A percentile compares a stretch with the other conserved stretches of the same genome.
These are phyloP conservation scores for Zophobas atratus DNA, from an alignment of 1,140 invertebrate genomes.

Conservation along the genomic window DNA sequence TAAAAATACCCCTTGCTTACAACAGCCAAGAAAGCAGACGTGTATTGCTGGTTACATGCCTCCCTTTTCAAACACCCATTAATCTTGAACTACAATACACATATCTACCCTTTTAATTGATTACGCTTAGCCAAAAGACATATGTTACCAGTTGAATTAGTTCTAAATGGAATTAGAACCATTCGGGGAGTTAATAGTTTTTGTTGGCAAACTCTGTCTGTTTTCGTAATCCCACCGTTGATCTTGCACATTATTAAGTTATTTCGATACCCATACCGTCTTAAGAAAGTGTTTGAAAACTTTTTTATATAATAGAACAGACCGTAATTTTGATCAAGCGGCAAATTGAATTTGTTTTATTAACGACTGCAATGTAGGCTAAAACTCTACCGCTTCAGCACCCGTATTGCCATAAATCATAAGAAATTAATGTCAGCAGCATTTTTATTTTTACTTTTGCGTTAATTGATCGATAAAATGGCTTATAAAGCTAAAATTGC, in stretches of 20 bases:
- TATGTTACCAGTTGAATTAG: slow-evolving; percentile 21
- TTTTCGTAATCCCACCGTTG: not conserved
- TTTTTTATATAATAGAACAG: no score
- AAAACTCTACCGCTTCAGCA: no score
- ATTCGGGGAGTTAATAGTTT: not conserved
- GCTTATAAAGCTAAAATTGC: no score
- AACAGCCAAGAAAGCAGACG: not conserved
- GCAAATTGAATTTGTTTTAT: no score
- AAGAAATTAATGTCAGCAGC: no score
- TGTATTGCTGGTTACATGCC: slow-evolving; percentile 24
- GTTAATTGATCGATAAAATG: no score
- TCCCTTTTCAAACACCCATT: slow-evolving; percentile 6
- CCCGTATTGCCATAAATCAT: no score
- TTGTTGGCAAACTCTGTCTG: not conserved
- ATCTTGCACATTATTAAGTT: not conserved
- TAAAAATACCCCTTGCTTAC: not conserved
- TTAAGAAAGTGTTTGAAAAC: no score
- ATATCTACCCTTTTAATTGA: slow-evolving; percentile 27
- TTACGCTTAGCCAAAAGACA: slow-evolving; percentile 26
- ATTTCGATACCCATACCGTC: no score
- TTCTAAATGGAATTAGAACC: slow-evolving; percentile 3
- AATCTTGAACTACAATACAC: slow-evolving; percentile 20
- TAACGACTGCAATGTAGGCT: no score
- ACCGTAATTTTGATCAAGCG: no score
- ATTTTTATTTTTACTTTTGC: no score